phyloP scores from a whole-genome alignment of 2,113 vertebrate species.

The Boulengeromyrus knoepffleri region DNA sequence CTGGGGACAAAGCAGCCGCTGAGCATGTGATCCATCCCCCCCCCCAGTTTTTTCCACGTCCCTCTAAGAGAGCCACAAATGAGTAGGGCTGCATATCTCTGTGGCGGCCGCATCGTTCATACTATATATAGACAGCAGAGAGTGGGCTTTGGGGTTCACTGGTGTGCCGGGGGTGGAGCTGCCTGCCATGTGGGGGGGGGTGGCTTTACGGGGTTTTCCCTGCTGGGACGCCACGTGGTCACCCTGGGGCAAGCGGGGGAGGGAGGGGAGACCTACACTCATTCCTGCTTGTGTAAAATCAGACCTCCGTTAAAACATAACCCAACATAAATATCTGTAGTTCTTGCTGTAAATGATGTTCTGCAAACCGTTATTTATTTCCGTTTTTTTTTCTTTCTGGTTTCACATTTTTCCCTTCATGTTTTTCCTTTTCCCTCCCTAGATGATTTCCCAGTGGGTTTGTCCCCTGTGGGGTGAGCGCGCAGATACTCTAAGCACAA shows the following conservation, averaged over 20 bases:
- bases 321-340: background rate
- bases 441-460: background rate
- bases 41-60: background rate
- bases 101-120: background rate
- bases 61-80: background rate
- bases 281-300: background rate
- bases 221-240: background rate
- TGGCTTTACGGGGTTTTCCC: background rate
- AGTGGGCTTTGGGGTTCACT: background rate
- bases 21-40: slow-evolving; percentile 12
- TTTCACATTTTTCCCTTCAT: background rate
- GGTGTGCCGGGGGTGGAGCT: background rate
- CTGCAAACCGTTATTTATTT: background rate
- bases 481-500: background rate
- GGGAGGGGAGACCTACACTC: background rate
- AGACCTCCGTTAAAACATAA: background rate
- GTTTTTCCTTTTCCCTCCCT: background rate
- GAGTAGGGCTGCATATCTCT: slow-evolving; percentile 2
- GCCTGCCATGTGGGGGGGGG: background rate
- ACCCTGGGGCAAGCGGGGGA: background rate
- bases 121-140: slow-evolving; percentile 14
- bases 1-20: slow-evolving; percentile 13
- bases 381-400: background rate
- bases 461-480: background rate
- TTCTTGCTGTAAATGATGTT: background rate